Evolutionary conservation across 1,140 invertebrate genomes (phyloP).

Genomic region (Drosophila nasuta): DNA sequence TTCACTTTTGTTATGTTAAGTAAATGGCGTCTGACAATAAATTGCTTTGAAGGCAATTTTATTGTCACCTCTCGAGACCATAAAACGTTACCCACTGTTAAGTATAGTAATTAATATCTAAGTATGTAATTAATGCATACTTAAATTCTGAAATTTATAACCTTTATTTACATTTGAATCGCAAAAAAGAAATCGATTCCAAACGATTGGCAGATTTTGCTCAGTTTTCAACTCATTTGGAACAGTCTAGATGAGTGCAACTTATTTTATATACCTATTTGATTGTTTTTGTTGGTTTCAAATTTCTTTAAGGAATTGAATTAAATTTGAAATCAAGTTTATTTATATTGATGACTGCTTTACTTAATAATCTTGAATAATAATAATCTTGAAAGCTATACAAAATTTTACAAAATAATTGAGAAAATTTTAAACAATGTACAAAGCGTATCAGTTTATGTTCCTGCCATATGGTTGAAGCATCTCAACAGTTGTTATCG

Average conservation of each 20-base stretch:
- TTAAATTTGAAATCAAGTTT: too few species aligned
- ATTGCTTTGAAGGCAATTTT: slow-evolving; percentile 22
- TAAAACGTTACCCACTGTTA: neutral
- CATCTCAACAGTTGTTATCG: neutral
- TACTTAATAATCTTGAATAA: neutral
- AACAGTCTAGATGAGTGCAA: neutral
- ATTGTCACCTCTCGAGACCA: slow-evolving; percentile 11
- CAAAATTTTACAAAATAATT: too few species aligned
- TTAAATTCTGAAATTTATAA: slow-evolving; percentile 19
- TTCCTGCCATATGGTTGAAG: too few species aligned
- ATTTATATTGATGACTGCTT: neutral
- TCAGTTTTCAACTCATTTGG: neutral
- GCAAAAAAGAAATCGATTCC: neutral
- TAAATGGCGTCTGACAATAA: slow-evolving; percentile 11
- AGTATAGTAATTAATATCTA: slow-evolving; percentile 19
- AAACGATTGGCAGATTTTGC: neutral
- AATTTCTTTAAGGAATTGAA: too few species aligned
- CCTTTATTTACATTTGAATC: slow-evolving; percentile 11
- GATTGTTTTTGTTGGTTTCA: too few species aligned
- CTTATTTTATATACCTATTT: too few species aligned
- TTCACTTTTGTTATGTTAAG: slow-evolving; percentile 32
- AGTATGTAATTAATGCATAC: slow-evolving; percentile 21
- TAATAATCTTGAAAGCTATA: neutral
- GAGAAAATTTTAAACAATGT: too few species aligned
- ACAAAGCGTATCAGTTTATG: too few species aligned